phyloP scores from a whole-genome alignment of 2,797 vertebrate species.

The Paguma larvata region DNA sequence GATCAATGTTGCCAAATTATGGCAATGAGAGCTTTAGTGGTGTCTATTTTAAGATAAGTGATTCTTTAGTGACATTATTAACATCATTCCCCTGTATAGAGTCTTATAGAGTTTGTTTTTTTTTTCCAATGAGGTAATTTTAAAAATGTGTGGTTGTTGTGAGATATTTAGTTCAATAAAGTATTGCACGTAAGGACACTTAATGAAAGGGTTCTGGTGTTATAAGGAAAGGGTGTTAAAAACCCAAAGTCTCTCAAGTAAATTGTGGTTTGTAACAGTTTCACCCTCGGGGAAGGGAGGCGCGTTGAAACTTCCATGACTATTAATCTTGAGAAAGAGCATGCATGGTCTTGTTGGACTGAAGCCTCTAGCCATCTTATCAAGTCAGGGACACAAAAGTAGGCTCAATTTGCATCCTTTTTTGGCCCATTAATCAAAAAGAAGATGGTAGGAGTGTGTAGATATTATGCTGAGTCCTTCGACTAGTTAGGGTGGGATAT shows the following conservation, averaged over 20 bases:
- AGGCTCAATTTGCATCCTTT: background rate
- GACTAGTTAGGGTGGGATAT: background rate
- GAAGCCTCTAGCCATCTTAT: constrained; percentile 48
- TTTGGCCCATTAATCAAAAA: background rate
- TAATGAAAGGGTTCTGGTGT: constrained; percentile 68
- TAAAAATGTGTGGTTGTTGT: constrained; percentile 37
- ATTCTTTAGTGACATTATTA: constrained; percentile 42
- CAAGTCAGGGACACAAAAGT: background rate
- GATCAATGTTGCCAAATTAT: constrained; percentile 36
- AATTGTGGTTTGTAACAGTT: constrained; percentile 70
- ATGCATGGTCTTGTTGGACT: constrained; percentile 55
- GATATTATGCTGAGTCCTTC: background rate
- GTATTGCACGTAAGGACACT: constrained; percentile 30
- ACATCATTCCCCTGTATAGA: background rate
- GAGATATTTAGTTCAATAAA: constrained; percentile 51
- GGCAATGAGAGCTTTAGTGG: background rate
- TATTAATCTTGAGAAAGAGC: constrained; percentile 73
- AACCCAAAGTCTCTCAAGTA: constrained; percentile 60
- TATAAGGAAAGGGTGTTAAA: constrained; percentile 67
- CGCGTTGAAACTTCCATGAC: constrained; percentile 61
- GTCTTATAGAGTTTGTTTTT: background rate
- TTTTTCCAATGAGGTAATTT: constrained; percentile 52
- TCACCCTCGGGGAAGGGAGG: constrained; percentile 56
- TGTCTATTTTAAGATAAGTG: background rate
- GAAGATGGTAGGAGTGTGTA: background rate